phyloP scores from a whole-genome alignment of 2,113 vertebrate species.

The Aviceda subcristata region DNA sequence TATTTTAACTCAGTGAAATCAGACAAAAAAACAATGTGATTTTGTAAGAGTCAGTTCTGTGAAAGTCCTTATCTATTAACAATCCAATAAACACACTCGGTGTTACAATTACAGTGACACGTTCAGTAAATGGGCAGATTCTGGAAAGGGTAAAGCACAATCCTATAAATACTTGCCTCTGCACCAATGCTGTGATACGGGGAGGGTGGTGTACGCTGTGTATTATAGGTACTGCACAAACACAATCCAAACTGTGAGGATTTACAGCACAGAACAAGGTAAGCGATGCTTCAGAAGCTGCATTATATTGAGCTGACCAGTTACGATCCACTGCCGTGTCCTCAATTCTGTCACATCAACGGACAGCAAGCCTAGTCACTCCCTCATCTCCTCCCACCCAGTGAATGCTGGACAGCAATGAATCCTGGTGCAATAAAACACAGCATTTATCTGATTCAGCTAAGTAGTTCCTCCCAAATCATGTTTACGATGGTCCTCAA shows the following conservation, averaged over 20 bases:
- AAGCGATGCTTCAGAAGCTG: background rate
- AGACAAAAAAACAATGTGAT: background rate
- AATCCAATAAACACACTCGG: background rate
- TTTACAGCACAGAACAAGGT: background rate
- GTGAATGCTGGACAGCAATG: slow-evolving; percentile 43
- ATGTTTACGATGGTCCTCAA: background rate
- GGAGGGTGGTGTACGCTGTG: background rate
- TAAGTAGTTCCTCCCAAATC: background rate
- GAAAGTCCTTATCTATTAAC: background rate
- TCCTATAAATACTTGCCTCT: background rate
- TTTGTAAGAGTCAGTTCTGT: background rate
- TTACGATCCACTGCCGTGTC: background rate
- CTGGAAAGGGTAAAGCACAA: background rate
- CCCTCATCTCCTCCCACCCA: background rate
- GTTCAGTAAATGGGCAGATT: background rate
- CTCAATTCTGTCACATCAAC: background rate
- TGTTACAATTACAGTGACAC: background rate
- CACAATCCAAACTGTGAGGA: background rate
- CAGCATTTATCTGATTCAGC: slow-evolving; percentile 3
- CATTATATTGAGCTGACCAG: background rate
- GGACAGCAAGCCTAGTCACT: background rate
- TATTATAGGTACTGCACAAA: background rate
- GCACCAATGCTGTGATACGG: background rate
- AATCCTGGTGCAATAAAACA: slow-evolving; percentile 23
- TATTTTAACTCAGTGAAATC: background rate